Conservation (phyloP, 2,113 vertebrate genomes). For the Hylia prasina region DNA sequence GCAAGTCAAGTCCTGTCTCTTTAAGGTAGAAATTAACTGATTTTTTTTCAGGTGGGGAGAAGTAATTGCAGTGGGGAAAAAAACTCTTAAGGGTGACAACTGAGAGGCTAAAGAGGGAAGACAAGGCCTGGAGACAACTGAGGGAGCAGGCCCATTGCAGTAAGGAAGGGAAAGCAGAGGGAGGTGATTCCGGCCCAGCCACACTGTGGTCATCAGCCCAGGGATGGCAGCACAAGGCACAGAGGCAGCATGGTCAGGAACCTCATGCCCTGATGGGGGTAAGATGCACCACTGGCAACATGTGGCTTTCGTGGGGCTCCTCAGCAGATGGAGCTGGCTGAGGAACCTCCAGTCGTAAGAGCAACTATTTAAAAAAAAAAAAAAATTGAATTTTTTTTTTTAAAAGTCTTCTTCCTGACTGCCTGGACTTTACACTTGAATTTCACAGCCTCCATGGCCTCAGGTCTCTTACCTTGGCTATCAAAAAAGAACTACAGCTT, state of each 20-base stretch:
- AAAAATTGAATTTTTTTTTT: no score
- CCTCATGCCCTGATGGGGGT: no score
- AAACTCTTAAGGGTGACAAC: neutral
- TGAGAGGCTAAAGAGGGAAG: neutral
- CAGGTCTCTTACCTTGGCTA: neutral
- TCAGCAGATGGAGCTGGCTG: neutral
- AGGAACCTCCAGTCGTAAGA: neutral
- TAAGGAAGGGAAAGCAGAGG: neutral
- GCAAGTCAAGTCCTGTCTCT: neutral
- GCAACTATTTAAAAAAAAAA: no score
- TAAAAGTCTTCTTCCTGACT: neutral
- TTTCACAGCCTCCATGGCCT: neutral
- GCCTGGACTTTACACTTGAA: neutral
- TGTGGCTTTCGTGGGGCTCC: fast-evolving
- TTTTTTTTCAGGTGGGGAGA: neutral
- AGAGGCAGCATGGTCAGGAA: fast-evolving
- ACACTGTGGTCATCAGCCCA: fast-evolving
- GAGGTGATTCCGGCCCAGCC: neutral
- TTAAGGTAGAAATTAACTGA: neutral
- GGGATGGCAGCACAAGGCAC: fast-evolving
- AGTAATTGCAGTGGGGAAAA: fast-evolving
- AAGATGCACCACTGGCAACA: neutral
- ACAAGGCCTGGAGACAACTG: neutral
- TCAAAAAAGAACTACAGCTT: neutral
- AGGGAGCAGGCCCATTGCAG: neutral